Base-by-base conservation (phyloP, 2,888 invertebrate genomes). In the Andrena bucephala region DNA sequence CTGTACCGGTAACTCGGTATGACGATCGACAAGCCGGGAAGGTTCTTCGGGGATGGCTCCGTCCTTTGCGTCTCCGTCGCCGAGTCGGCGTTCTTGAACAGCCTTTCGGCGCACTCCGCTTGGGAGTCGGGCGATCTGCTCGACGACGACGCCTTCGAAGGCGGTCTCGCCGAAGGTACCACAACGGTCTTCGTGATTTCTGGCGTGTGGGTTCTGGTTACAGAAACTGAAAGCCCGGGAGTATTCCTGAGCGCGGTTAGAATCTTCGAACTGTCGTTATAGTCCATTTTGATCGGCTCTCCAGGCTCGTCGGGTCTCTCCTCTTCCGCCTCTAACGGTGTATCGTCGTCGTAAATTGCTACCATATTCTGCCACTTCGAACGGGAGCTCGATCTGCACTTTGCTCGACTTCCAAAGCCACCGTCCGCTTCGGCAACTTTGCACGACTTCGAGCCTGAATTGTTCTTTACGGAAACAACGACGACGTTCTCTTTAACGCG, bases 241-340 rank as follows among this genome's bases (percentile, higher is more conserved):
- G 92, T 93, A 3, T 93, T 93, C 31, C 91, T 90, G 10, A 93
- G 86, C 2, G 92, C 92, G 54, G 92, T 87, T n/a, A 93, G 87
- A 8, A 93, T 92, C 75, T 91, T 91, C 7, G 92, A 90, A 71
- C 91, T 93, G n/a, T 91, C 90, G 65, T 80, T 85, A 67, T 87
- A 89, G 79, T 91, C 87, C 52, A 87, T 82, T 60, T 88, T 85
- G 50, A 76, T 27, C 24, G 85, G 84, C 8, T 88, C 84, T 1
- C 85, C 85, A 24, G 85, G 88, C n/a, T 88, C 89, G 29, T 87
- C 84, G 6, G 85, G 82, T 24, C 86, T 83, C 13, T 89, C 87
- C 16, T 89, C 89, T 16, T 87, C 83, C 5, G 29, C 16, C 7
- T 87, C 87, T 13, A 69, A 31, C 16, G 50, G 70, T 10, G 36